Evolutionary conservation across 2,888 invertebrate genomes (phyloP).

Genomic region (Bombylius discolor): DNA sequence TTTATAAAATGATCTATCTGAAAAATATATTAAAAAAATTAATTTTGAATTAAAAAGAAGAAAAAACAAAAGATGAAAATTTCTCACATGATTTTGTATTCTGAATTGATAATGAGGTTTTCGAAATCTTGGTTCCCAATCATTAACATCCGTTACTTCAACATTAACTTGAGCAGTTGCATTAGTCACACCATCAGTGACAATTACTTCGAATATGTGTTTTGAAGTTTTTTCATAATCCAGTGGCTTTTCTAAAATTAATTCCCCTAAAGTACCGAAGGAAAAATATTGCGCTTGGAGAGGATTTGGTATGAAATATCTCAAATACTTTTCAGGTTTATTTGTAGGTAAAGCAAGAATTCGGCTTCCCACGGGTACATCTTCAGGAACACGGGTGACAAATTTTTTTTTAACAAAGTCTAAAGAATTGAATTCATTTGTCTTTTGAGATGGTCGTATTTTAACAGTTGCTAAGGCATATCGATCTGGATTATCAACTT

Average conservation of each 20-base stretch:
- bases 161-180: conserved; percentile 72
- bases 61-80: neutral
- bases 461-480: conserved; percentile 75
- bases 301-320: conserved; percentile 63
- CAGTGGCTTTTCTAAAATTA: conserved; percentile 57
- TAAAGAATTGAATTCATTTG: conserved; percentile 38
- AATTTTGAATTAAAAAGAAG: neutral
- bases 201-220: conserved; percentile 67
- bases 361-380: conserved; percentile 57
- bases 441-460: conserved; percentile 42
- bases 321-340: conserved; percentile 50
- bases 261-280: conserved; percentile 65
- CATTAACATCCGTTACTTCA: conserved; percentile 74
- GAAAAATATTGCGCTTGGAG: conserved; percentile 61
- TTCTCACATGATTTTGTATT: conserved; percentile 32
- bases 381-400: conserved; percentile 59
- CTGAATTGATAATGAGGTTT: conserved; percentile 76
- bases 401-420: conserved; percentile 58
- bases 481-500: conserved; percentile 74
- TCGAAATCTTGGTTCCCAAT: conserved; percentile 85
- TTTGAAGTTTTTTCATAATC: conserved; percentile 64
- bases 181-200: conserved; percentile 60
- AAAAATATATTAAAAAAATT: conserved; percentile 13
- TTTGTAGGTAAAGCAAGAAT: conserved; percentile 58
- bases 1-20: conserved; percentile 20